phyloP scores from a whole-genome alignment of 2,797 vertebrate genomes.

The Lagodon rhomboides region DNA sequence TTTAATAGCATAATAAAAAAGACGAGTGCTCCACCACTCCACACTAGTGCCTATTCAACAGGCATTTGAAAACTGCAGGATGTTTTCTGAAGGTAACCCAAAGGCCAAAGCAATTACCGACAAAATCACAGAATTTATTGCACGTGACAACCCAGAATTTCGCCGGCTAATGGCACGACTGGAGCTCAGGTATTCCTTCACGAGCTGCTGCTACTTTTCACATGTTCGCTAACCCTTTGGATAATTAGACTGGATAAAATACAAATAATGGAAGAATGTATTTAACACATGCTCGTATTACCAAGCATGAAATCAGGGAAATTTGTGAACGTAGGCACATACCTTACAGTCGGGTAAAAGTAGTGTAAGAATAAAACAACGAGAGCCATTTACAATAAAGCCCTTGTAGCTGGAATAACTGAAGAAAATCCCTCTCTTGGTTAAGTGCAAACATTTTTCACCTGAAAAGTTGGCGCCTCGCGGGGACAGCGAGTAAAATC shows the following conservation, averaged over 20 bases:
- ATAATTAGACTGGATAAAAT: neutral
- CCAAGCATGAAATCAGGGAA: slow-evolving; percentile 6
- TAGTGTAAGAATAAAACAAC: neutral
- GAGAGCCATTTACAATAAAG: slow-evolving; percentile 7
- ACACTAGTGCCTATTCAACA: too few species aligned
- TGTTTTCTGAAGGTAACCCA: too few species aligned
- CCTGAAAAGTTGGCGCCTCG: slow-evolving; percentile 40
- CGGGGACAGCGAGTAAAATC: slow-evolving; percentile 54
- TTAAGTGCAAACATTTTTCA: slow-evolving; percentile 61
- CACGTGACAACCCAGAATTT: too few species aligned
- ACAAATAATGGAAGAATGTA: neutral
- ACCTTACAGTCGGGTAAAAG: neutral
- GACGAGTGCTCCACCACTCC: too few species aligned
- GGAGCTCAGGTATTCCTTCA: neutral
- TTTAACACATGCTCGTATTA: neutral
- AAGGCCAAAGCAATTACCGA: too few species aligned
- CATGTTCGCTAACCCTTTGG: too few species aligned
- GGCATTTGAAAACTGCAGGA: too few species aligned
- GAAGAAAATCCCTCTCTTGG: slow-evolving; percentile 41
- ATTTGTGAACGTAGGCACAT: neutral
- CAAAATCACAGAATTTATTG: too few species aligned
- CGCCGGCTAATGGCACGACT: too few species aligned
- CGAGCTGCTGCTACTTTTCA: too few species aligned
- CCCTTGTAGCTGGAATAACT: slow-evolving; percentile 16
- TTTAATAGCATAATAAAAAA: too few species aligned